A percentile compares a stretch with the other conserved stretches of the same genome.
phyloP scores from a whole-genome alignment of 1,140 invertebrate genomes.

The Conus ventricosus region DNA sequence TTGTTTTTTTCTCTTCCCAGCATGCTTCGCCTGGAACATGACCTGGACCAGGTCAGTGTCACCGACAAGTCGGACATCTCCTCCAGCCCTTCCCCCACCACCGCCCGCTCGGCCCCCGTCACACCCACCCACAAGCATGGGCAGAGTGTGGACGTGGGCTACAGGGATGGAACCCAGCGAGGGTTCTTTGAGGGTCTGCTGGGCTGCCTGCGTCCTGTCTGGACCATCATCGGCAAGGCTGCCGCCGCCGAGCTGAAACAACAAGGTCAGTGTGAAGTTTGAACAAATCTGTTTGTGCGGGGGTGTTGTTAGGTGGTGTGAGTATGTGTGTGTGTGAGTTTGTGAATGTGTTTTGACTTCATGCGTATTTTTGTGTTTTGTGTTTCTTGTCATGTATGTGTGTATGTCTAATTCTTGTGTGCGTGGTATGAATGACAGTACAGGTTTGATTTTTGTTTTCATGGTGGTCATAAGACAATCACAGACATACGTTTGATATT shows the following conservation, averaged over 20 bases:
- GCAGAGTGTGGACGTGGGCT: constrained; percentile 63
- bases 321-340: background rate
- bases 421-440: too few species aligned
- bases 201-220: constrained; percentile 89
- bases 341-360: too few species aligned
- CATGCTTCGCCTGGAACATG: constrained; percentile 70
- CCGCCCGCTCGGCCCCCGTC: constrained; percentile 65
- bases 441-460: too few species aligned
- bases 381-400: too few species aligned
- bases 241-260: constrained; percentile 82
- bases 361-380: too few species aligned
- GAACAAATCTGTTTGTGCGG: background rate
- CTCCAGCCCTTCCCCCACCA: constrained; percentile 59
- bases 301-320: background rate
- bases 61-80: constrained; percentile 60
- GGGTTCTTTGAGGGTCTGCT: constrained; percentile 89
- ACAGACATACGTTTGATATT: too few species aligned
- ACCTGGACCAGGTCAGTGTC: constrained; percentile 64
- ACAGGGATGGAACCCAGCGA: constrained; percentile 58
- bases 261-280: constrained; percentile 59
- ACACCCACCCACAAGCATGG: constrained; percentile 61
- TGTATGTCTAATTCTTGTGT: too few species aligned
- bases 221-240: constrained; percentile 89
- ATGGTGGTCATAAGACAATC: too few species aligned
- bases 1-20: constrained; percentile 54